Percentiles rank a stretch among this genome's conserved stretches.
These are phyloP conservation scores for Hipparchia sbordonii DNA, from an alignment of 2,888 invertebrate genomes.

Conservation along the genomic window DNA sequence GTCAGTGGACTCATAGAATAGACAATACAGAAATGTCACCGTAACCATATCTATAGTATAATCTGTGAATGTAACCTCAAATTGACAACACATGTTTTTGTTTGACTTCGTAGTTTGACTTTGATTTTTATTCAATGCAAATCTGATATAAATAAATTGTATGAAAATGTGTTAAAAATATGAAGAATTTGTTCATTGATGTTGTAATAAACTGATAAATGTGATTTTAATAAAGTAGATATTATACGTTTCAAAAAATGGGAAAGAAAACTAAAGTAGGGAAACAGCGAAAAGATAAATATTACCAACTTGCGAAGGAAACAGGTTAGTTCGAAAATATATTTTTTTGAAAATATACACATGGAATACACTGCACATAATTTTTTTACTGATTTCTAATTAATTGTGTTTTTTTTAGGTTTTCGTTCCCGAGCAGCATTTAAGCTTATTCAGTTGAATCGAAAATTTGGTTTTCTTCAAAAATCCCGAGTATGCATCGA, in stretches of 20 bases:
- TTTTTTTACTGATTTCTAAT: not conserved
- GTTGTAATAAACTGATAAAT: too few relatives aligned
- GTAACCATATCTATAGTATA: too few relatives aligned
- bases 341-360: not conserved
- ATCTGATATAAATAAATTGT: too few relatives aligned
- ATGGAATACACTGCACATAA: not conserved
- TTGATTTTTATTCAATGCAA: too few relatives aligned
- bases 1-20: too few relatives aligned
- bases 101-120: too few relatives aligned
- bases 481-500: conserved; percentile 98
- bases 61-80: too few relatives aligned
- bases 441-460: conserved; percentile 98
- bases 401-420: conserved; percentile 81
- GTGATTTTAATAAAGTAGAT: too few relatives aligned
- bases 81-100: too few relatives aligned
- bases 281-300: conserved; percentile 99
- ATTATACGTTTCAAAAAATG: conserved; percentile 80
- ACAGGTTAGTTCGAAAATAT: conserved; percentile 86
- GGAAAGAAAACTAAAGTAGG: conserved; percentile 98
- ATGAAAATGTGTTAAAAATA: too few relatives aligned
- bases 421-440: conserved; percentile 99
- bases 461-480: conserved; percentile 98
- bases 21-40: too few relatives aligned
- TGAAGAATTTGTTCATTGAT: too few relatives aligned
- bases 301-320: conserved; percentile 99